Conservation (phyloP, 2,797 vertebrate species). For the Sebastes trivittatus region DNA sequence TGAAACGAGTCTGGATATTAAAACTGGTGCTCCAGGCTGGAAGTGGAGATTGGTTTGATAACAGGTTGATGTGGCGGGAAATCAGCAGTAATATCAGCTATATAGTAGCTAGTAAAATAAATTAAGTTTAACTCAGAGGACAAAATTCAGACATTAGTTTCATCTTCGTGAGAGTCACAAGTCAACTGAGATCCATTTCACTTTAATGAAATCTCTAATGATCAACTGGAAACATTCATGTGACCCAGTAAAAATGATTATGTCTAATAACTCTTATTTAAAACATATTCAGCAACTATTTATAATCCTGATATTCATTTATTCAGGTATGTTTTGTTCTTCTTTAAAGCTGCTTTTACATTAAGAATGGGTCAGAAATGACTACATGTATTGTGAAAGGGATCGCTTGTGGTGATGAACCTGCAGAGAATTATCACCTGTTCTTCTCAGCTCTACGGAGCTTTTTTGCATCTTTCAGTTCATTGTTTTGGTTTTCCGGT, state of each 20-base stretch:
- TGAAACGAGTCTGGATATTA: slow-evolving; percentile 37
- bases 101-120: background rate
- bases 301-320: background rate
- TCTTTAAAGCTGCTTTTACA: background rate
- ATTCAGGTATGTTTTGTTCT: background rate
- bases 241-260: background rate
- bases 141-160: background rate
- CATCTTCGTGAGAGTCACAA: background rate
- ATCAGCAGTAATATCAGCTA: background rate
- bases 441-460: background rate
- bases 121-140: background rate
- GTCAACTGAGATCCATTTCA: background rate
- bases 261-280: background rate
- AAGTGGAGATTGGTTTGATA: slow-evolving; percentile 16
- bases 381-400: background rate
- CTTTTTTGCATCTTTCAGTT: background rate
- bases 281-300: background rate
- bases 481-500: too few relatives aligned
- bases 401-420: background rate
- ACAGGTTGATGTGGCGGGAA: background rate
- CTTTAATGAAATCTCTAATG: background rate
- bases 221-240: background rate
- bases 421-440: background rate
- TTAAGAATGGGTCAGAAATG: background rate
- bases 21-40: background rate